phyloP scores from a whole-genome alignment of 1,140 invertebrate species.

The Cydia amplana region DNA sequence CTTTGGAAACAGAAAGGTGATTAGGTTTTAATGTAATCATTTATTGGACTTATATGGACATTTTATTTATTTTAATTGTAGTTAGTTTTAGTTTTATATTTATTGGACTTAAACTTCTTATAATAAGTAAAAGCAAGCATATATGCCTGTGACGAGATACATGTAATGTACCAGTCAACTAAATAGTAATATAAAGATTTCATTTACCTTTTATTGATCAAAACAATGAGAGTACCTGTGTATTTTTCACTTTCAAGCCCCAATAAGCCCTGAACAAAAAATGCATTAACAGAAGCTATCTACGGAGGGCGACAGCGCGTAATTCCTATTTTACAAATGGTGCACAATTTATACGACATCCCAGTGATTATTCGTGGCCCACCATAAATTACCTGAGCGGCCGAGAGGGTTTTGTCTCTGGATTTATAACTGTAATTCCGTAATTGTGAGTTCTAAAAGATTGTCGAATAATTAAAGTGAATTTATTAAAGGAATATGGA shows the following conservation, averaged over 20 bases:
- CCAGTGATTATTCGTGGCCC: conserved; percentile 70
- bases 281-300: conserved; percentile 21
- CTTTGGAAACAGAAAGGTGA: too few species aligned
- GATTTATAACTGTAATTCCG: conserved; percentile 68
- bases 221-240: neutral
- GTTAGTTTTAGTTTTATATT: too few species aligned
- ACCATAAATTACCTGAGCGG: conserved; percentile 72
- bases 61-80: too few species aligned
- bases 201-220: neutral
- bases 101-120: too few species aligned
- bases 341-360: conserved; percentile 75
- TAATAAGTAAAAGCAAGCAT: too few species aligned
- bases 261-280: conserved; percentile 6
- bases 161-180: too few species aligned
- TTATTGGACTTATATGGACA: too few species aligned
- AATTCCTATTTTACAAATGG: conserved; percentile 78
- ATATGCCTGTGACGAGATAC: too few species aligned
- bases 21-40: too few species aligned
- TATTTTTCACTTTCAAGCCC: conserved; percentile 8
- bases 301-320: conserved; percentile 58
- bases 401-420: conserved; percentile 68
- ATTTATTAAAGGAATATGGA: too few species aligned
- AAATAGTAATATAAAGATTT: too few species aligned
- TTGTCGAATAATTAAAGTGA: neutral
- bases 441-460: conserved; percentile 38